Base-by-base conservation (phyloP, 2,113 vertebrate genomes). In the Gasterosteus nipponicus region DNA sequence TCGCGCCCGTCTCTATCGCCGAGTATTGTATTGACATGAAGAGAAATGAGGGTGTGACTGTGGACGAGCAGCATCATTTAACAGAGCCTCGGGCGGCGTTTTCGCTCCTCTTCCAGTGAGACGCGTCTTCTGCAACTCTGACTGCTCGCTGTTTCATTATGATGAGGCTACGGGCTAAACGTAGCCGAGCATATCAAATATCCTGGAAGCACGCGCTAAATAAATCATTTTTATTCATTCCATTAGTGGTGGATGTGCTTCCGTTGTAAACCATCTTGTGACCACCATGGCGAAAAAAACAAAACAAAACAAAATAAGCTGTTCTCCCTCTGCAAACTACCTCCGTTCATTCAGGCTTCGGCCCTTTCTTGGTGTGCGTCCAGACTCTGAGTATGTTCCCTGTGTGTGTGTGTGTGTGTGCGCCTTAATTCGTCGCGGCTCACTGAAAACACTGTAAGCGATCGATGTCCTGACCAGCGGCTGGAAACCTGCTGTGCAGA, bases 151-250 rank as follows among this genome's bases (percentile, higher is more conserved):
- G 93, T 93, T 94, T 94, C 93, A 94, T 94, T 93, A 94, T 92
- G 92, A 93, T 81, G 91, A 93, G 89, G 88, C 93, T 93, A 91
- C 86, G 89, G 93, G 93, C 93, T 92, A 93, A 92, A 93, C 29
- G 91, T 93, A 93, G 89, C 91, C 91, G 89, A 93, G 92, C 93
- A 93, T 93, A 90, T 92, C 93, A 94, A 94, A 95, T 93, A 93
- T 93, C 90, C 91, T 92, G 89, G 86, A 89, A 93, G 93, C 89
- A 88, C 75, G 77, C 74, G 89, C 88, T 93, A 93, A 95, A 94
- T 93, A 94, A 94, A 93, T 95, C 80, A 94, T 94, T 93, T 93
- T 92, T 91, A 90, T 91, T 92, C 91, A 91, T 94, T 92, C 91
- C 89, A 90, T 93, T 89, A 90, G 89, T 76, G 87, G 86, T 85